These are phyloP conservation scores for Girardinichthys multiradiatus DNA, from an alignment of 2,113 vertebrate genomes.

Conservation along the genomic window DNA sequence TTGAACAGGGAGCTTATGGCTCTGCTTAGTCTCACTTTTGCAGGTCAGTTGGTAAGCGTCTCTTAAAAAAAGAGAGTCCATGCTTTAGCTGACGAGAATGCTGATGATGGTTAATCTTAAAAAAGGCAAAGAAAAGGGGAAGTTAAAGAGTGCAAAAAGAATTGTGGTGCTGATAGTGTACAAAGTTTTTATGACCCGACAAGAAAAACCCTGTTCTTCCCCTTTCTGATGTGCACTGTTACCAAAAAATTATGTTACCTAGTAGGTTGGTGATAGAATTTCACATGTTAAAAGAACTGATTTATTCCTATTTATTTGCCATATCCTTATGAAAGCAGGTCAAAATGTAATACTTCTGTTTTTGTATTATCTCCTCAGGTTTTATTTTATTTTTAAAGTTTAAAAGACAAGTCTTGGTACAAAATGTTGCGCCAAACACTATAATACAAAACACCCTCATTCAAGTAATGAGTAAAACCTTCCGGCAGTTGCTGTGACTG, in stretches of 20 bases:
- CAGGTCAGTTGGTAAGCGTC: slow-evolving; percentile 23
- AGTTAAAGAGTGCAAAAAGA: slow-evolving; percentile 32
- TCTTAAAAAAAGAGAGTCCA: neutral
- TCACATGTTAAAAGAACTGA: neutral
- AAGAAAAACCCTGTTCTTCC: slow-evolving; percentile 52
- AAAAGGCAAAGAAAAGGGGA: slow-evolving; percentile 50
- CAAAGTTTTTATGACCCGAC: slow-evolving; percentile 17
- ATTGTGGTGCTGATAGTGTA: slow-evolving; percentile 10
- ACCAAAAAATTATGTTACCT: too few relatives aligned
- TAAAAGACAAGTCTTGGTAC: too few relatives aligned
- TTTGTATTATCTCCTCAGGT: neutral
- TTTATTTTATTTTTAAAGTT: neutral
- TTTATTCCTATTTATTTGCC: too few relatives aligned
- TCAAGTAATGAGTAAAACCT: neutral
- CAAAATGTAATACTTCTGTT: neutral
- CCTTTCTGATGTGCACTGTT: slow-evolving; percentile 38
- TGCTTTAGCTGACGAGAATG: slow-evolving; percentile 41
- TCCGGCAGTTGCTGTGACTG: neutral
- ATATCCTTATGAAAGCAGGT: neutral
- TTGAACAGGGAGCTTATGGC: neutral
- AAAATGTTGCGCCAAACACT: neutral
- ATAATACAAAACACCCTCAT: neutral
- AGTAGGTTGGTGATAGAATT: neutral
- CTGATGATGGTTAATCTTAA: slow-evolving; percentile 44
- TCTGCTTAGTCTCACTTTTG: slow-evolving; percentile 6